phyloP scores from a whole-genome alignment of 2,888 invertebrate genomes.

The Lacanobia oleracea region DNA sequence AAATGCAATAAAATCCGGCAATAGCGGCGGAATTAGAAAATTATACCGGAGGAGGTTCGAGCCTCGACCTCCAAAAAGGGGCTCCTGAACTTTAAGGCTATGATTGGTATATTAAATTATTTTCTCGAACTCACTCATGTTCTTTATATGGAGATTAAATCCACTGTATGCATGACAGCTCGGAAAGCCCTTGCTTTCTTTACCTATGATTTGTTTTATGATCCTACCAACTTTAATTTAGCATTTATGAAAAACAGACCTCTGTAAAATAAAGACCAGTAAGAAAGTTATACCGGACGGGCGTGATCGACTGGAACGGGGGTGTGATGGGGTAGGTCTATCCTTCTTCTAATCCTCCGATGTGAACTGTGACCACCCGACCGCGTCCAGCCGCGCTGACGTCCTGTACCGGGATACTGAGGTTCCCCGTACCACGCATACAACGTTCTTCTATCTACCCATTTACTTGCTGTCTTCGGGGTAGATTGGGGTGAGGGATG shows the following conservation, averaged over 20 bases:
- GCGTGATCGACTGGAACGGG: too few species aligned
- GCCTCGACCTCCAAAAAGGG: constrained; percentile 56
- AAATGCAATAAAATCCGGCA: constrained; percentile 84
- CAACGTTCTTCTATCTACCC: too few species aligned
- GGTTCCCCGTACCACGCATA: too few species aligned
- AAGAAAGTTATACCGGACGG: too few species aligned
- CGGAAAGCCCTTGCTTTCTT: constrained; percentile 30
- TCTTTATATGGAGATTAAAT: constrained; percentile 50
- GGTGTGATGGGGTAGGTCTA: too few species aligned
- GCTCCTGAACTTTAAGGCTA: constrained; percentile 51
- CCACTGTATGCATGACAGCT: constrained; percentile 37
- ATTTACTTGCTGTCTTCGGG: too few species aligned
- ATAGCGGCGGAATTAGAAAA: constrained; percentile 83
- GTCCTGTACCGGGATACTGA: too few species aligned
- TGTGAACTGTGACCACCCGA: too few species aligned
- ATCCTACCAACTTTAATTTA: not conserved
- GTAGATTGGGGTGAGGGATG: too few species aligned
- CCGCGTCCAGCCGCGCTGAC: too few species aligned
- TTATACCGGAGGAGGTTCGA: constrained; percentile 76
- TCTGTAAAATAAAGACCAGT: not conserved
- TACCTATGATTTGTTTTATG: constrained; percentile 34
- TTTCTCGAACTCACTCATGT: constrained; percentile 44
- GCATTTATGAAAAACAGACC: not conserved
- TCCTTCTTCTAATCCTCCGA: too few species aligned
- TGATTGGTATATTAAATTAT: constrained; percentile 59